Evolutionary conservation across 2,888 invertebrate species (phyloP).

Genomic region (Ophion costatus): DNA sequence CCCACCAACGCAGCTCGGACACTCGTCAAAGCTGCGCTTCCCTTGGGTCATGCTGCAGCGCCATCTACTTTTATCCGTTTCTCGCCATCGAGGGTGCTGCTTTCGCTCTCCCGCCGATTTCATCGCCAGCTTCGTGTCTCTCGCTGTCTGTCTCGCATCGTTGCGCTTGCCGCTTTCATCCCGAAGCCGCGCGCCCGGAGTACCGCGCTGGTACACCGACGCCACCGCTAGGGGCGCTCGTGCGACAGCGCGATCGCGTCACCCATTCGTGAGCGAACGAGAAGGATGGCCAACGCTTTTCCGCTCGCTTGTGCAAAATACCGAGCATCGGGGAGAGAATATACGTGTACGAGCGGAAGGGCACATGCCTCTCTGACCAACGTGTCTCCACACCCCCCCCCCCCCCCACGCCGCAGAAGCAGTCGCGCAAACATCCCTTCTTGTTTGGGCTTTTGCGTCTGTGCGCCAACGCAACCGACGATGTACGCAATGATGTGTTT

Average conservation of each 20-base stretch:
- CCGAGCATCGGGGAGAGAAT: constrained; percentile 34
- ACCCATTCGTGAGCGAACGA: constrained; percentile 9
- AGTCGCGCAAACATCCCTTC: constrained; percentile 56
- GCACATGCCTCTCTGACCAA: constrained; percentile 26
- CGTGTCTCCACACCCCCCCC: neutral
- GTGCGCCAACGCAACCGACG: constrained; percentile 28
- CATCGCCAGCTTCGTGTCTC: constrained; percentile 8
- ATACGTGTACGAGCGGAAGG: constrained; percentile 44
- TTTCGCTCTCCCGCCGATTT: constrained; percentile 19
- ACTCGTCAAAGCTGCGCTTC: constrained; percentile 30
- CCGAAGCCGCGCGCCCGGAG: constrained; percentile 30
- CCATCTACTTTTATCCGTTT: constrained; percentile 41
- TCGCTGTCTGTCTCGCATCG: constrained; percentile 62
- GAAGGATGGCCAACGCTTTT: constrained; percentile 47
- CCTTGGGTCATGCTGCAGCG: constrained; percentile 31
- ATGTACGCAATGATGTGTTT: constrained; percentile 35
- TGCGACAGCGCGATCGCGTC: constrained; percentile 27
- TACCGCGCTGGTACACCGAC: constrained; percentile 16
- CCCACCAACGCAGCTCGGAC: neutral
- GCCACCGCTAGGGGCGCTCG: constrained; percentile 31
- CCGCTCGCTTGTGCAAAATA: constrained; percentile 60
- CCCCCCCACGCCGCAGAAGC: neutral
- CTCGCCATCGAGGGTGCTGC: constrained; percentile 38
- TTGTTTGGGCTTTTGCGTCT: constrained; percentile 25
- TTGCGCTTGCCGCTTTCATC: constrained; percentile 57